Evolutionary conservation across 2,888 invertebrate genomes (phyloP), one percentile per base, ranked within the genome.

Genomic region (Trachelus troglodyta): DNA sequence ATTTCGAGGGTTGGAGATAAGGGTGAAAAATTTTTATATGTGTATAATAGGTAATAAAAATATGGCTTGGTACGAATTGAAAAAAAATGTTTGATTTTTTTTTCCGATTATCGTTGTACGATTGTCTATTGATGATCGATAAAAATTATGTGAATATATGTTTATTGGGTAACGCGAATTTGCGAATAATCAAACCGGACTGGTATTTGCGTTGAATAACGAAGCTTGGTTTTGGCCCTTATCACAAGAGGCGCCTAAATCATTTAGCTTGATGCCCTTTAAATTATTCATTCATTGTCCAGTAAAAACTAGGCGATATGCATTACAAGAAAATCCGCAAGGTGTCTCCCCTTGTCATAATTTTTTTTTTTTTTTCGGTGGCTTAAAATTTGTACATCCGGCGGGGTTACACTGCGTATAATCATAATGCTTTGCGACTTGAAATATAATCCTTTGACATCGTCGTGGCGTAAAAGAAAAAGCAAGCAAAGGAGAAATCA

Each of bases 201-300:
- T 23, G 40, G 40, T 40, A 6, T 23, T 23, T 9, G 6, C 40
- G 23, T 23, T 15, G 15, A 56, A 56, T 23, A 56, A 23, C 1
- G 15, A 56, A 23, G 0, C 1, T 23, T 56, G 0, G 6, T 23
- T 56, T 23, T 1, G 6, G 56, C 1, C 9, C 6, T 23, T 15
- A 15, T 23, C 56, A 2, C 23, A 9, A 9, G 56, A 23, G 9
- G 9, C 23, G 6, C 9, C 56, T 23, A 86, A 90, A 90, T 90
- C 88, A 89, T 90, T 90, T 86, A 87, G 85, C 83, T 85, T 85
- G 84, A 87, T 87, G 87, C 87, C 84, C 87, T 87, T 88, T 35
- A 12, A 35, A 35, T 35, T 35, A 35, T 35, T 35, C 35, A 3
- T 88, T 87, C 88, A 89, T 90, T 89, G 89, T 90, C 89, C 89